Base-by-base conservation (phyloP, 2,888 invertebrate genomes). In the Trachelus troglodyta region DNA sequence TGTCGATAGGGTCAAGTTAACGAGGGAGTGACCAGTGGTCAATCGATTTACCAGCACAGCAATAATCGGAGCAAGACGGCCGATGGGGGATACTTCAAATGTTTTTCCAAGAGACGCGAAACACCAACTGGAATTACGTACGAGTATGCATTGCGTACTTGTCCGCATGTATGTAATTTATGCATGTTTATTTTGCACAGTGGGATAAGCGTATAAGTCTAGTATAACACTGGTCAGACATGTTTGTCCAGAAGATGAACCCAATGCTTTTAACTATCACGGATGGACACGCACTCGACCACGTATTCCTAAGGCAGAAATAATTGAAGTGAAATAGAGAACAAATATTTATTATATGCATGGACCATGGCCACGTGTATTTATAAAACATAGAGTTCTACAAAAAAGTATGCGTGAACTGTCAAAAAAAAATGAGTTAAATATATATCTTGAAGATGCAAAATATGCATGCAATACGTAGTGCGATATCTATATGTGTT, bases 161-260 rank as follows among this genome's bases (percentile, higher is more conserved):
- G 76, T 85, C 83, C 76, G 69, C 68, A 74, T 79, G 34, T 78
- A 80, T 80, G 75, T 84, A 88, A 89, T 89, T 80, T 87, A 88
- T 86, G 85, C 87, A 80, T 89, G 87, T 89, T 90, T 89, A 81
- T 84, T 87, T 87, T 85, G 83, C 82, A 80, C 75, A 81, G n/a
- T 81, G 81, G 82, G 80, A 68, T 71, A 35, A 56, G 12, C 76
- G 40, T 69, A 15, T 74, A 76, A 56, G 75, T 76, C 37, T 33
- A 74, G 76, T 73, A 77, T 75, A 78, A 81, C 75, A 79, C 76
- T 71, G 74, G 80, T 35, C 69, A 79, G 75, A 74, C 73, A 74
- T 88, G 87, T 88, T 87, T 88, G 86, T 85, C 84, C 86, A 87
- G 80, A 85, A 85, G 83, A 88, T 86, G 86, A 85, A 79, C 84